Conservation (phyloP, 30 jellyfish, hydroid and myxozoan species). For the Turritopsis rubra region DNA sequence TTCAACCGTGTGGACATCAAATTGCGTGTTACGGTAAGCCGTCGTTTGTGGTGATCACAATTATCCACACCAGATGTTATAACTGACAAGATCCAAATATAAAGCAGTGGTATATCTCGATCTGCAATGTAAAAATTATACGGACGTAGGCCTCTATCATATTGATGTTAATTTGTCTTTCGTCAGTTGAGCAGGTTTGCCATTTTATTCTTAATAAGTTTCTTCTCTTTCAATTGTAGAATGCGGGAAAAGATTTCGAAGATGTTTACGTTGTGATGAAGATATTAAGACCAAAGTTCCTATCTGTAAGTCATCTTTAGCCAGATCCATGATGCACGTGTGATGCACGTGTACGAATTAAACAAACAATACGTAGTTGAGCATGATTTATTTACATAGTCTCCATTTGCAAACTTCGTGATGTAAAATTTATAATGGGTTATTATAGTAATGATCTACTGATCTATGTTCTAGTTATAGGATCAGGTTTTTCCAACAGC, state of each 20-base stretch:
- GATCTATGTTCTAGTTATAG: too few species aligned
- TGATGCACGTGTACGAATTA: too few species aligned
- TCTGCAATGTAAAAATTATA: not conserved
- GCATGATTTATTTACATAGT: too few species aligned
- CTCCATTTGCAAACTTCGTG: too few species aligned
- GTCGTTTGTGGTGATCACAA: not conserved
- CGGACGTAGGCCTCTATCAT: not conserved
- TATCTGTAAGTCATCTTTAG: slow-evolving; percentile 15
- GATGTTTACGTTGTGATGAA: slow-evolving; percentile 14
- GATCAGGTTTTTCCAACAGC: too few species aligned
- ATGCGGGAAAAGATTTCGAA: slow-evolving; percentile 20
- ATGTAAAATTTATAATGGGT: too few species aligned
- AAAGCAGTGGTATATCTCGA: not conserved
- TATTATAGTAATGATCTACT: too few species aligned
- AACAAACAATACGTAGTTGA: too few species aligned
- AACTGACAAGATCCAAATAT: too few species aligned
- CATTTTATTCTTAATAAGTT: not conserved
- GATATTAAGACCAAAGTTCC: slow-evolving; percentile 10
- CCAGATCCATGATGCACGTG: not conserved
- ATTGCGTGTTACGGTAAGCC: slow-evolving; percentile 34
- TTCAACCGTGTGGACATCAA: slow-evolving; percentile 29
- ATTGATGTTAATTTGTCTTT: not conserved
- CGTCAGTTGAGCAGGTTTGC: too few species aligned
- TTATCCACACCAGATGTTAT: not conserved
- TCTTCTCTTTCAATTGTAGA: not conserved